These are phyloP conservation scores for Euura lappo DNA, from an alignment of 1,140 invertebrate species.

Conservation along the genomic window DNA sequence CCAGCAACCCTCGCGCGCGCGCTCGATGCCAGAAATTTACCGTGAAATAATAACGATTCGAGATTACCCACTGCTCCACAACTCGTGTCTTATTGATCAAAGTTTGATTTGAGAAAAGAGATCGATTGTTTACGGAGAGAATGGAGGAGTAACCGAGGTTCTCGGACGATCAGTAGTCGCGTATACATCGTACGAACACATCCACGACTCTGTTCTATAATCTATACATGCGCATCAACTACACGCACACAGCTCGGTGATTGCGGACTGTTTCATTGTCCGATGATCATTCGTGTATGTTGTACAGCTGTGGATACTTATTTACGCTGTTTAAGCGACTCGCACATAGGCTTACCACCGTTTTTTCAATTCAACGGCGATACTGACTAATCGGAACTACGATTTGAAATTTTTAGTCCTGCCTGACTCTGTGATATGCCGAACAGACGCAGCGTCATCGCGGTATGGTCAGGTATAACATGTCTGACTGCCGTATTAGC, in stretches of 20 bases:
- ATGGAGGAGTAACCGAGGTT: no score
- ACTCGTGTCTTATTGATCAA: no score
- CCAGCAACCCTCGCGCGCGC: background rate
- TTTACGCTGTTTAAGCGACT: background rate
- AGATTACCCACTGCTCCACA: background rate
- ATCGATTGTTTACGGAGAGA: no score
- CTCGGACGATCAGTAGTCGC: no score
- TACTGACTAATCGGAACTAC: background rate
- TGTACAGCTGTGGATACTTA: background rate
- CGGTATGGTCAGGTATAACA: background rate
- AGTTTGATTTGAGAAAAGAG: no score
- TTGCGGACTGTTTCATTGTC: background rate
- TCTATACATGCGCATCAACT: no score
- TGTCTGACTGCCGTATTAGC: background rate
- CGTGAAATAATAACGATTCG: background rate
- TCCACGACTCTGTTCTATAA: no score
- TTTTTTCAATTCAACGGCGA: background rate
- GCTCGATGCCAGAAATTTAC: background rate
- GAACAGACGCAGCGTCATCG: background rate
- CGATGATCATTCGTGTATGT: background rate
- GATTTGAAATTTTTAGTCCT: background rate
- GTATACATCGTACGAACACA: no score
- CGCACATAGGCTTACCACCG: background rate
- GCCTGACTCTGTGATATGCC: background rate
- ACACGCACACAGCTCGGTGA: background rate